phyloP scores from a whole-genome alignment of 1,140 invertebrate species.

The Plectrocnemia conspersa region DNA sequence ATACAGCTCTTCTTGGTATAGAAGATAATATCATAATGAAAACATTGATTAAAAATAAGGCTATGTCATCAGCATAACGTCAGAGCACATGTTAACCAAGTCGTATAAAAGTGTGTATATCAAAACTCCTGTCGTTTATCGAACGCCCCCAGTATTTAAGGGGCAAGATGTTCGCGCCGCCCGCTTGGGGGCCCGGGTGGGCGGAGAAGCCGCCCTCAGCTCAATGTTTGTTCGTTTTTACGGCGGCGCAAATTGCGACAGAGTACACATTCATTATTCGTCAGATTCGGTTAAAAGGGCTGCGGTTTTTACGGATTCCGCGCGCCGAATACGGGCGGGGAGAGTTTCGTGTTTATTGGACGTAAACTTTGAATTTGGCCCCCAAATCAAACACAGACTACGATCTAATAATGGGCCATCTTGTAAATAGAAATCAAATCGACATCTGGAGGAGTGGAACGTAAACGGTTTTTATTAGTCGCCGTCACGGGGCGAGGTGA shows the following conservation, averaged over 20 bases:
- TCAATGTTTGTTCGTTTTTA: conserved; percentile 16
- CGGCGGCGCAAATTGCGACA: conserved; percentile 11
- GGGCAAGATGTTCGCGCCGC: neutral
- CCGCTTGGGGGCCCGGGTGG: conserved; percentile 6
- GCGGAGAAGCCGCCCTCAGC: neutral
- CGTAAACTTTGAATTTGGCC: neutral
- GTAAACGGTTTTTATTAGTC: no score
- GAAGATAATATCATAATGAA: conserved; percentile 1
- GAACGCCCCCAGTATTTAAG: no score
- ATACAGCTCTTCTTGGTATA: no score
- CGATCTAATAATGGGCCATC: conserved; percentile 1
- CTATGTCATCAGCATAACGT: no score
- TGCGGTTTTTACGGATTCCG: conserved; percentile 6
- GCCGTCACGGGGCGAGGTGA: no score
- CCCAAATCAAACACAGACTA: neutral
- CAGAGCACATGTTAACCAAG: no score
- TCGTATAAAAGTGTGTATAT: neutral
- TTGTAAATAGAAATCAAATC: conserved; percentile 5
- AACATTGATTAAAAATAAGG: no score
- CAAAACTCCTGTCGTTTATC: neutral
- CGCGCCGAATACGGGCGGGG: neutral
- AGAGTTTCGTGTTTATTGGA: neutral
- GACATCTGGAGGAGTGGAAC: no score
- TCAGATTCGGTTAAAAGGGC: conserved; percentile 11
- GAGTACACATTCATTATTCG: conserved; percentile 19